phyloP scores from a whole-genome alignment of 2,888 invertebrate genomes.

The Ceraclea dissimilis region DNA sequence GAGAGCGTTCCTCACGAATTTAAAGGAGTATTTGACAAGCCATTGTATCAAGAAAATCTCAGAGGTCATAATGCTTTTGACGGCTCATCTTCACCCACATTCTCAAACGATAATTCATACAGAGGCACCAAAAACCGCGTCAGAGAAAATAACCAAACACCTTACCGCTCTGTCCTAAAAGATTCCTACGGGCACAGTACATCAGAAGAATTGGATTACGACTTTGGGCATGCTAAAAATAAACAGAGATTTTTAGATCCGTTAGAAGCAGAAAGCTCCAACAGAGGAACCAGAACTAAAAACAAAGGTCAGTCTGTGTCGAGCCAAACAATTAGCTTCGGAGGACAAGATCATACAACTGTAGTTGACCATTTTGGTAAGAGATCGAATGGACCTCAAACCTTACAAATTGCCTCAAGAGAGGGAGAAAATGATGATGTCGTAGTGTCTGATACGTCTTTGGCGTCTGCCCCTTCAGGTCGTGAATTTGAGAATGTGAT shows the following conservation, averaged over 20 bases:
- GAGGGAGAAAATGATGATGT: not conserved
- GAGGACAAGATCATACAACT: slow-evolving; percentile 38
- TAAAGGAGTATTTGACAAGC: not conserved
- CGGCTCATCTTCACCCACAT: not conserved
- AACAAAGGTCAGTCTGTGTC: slow-evolving; percentile 43
- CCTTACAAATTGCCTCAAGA: not conserved
- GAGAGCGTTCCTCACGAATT: not conserved
- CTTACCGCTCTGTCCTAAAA: not conserved
- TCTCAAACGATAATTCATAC: not conserved
- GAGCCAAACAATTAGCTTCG: slow-evolving; percentile 42
- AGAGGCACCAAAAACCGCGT: not conserved
- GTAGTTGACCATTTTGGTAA: slow-evolving; percentile 38
- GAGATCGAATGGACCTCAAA: slow-evolving; percentile 25
- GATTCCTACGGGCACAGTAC: not conserved
- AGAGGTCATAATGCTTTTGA: not conserved
- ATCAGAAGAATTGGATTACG: not conserved
- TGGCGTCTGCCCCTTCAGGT: not conserved
- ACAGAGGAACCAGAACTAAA: slow-evolving; percentile 8
- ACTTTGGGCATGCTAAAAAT: not conserved
- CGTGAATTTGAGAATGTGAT: not conserved
- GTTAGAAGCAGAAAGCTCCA: not conserved
- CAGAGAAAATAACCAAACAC: not conserved
- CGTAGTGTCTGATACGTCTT: not conserved
- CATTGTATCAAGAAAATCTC: not conserved
- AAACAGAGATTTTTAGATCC: not conserved